A percentile compares a stretch with the other conserved stretches of the same genome.
These are phyloP conservation scores for Thereva unica DNA, from an alignment of 2,888 invertebrate genomes.

Conservation along the genomic window DNA sequence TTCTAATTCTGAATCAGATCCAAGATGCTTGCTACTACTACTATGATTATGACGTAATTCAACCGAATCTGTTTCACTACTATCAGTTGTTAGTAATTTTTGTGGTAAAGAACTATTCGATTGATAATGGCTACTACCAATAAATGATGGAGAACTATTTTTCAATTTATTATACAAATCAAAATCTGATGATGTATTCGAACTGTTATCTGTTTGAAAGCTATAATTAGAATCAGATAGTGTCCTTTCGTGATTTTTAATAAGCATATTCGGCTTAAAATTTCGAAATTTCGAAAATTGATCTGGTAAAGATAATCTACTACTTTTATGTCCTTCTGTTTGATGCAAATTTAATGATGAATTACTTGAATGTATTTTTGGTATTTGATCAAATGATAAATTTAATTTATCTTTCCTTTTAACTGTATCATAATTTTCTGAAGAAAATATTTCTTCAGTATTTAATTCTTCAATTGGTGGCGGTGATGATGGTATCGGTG, in stretches of 20 bases:
- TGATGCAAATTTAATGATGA: constrained; percentile 53
- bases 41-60: constrained; percentile 60
- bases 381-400: constrained; percentile 54
- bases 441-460: constrained; percentile 61
- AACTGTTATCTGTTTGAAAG: constrained; percentile 57
- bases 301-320: constrained; percentile 56
- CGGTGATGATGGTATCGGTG: constrained; percentile 75
- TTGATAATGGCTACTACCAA: constrained; percentile 49
- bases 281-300: constrained; percentile 53
- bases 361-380: constrained; percentile 56
- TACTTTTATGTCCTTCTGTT: constrained; percentile 50
- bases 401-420: constrained; percentile 55
- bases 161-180: constrained; percentile 56
- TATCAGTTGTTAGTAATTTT: constrained; percentile 46
- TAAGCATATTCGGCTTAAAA: constrained; percentile 46
- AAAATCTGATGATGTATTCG: constrained; percentile 56
- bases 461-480: constrained; percentile 75
- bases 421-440: constrained; percentile 57
- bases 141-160: constrained; percentile 51
- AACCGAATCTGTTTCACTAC: constrained; percentile 58
- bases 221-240: constrained; percentile 57
- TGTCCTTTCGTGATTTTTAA: constrained; percentile 53
- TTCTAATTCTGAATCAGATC: constrained; percentile 62
- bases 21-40: constrained; percentile 16
- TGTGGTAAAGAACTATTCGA: constrained; percentile 53